Base-by-base conservation (phyloP, 1,140 invertebrate genomes). In the Pomacea maculata region DNA sequence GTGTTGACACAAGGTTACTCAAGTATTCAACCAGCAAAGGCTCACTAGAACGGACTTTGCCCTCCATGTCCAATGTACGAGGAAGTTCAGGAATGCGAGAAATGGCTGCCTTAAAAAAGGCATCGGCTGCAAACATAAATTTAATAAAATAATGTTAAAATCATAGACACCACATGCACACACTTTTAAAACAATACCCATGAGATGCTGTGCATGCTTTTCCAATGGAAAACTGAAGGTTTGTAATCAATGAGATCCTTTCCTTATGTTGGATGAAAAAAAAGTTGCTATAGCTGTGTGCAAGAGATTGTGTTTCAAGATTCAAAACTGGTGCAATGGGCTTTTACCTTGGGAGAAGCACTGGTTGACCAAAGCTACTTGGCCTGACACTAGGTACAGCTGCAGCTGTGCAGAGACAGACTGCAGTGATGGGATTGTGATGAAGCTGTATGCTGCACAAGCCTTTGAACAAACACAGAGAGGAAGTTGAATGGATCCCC, bases 391-490 rank as follows among this genome's bases (percentile, higher is more conserved):
- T 73, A 98, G 92, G 92, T 98, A 98, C 25, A 99, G 93, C 86
- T 96, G 94, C 78, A 98, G 93, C 86, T 95, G 94, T 45, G 93
- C 93, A 81, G 95, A 93, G 12, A 95, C 93, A 82, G 95, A 95
- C 82, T 93, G 93, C 85, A 99, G 94, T 11, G 97, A 98, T 45
- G 98, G 98, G 91, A 98, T 96, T 2, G 97, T 99, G 64, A 99
- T 98, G 89, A 95, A 99, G 91, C 95, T 95, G 92, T 97, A 99
- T 1, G 98, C 97, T 75, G 96, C 94, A 93, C 97, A 99, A n/a
- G 97, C 97, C 91, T 93, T 83, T 34, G 89, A 85, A 11, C 15
- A 61, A 11, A 61, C 11, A 61, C 15, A 61, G 57, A 61, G 1
- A 17, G 11, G 57, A 61, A 61, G 11, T 61, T 61, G 57, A 61